phyloP scores from a whole-genome alignment of 2,113 vertebrate genomes.

The Suncus etruscus region DNA sequence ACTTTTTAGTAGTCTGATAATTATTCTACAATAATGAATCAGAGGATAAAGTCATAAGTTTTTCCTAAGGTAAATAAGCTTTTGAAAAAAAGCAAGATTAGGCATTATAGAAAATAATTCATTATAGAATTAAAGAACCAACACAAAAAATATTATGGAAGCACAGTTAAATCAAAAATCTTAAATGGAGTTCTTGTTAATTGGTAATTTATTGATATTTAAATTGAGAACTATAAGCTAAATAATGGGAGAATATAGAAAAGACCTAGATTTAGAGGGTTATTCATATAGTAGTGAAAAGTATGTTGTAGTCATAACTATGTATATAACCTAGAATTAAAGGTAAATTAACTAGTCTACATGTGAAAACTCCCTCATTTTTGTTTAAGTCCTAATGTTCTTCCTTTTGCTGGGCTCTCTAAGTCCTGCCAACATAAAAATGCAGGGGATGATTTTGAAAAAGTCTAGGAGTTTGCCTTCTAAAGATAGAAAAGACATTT shows the following conservation, averaged over 20 bases:
- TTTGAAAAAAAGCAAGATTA: slow-evolving; percentile 41
- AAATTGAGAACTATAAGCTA: slow-evolving; percentile 65
- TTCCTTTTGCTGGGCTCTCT: neutral
- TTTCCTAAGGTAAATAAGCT: slow-evolving; percentile 44
- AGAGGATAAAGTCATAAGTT: slow-evolving; percentile 44
- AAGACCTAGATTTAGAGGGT: slow-evolving; percentile 58
- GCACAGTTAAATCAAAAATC: slow-evolving; percentile 37
- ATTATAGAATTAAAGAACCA: slow-evolving; percentile 50
- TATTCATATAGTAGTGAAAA: slow-evolving; percentile 20
- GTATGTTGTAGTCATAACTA: slow-evolving; percentile 38
- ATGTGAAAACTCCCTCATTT: slow-evolving; percentile 40
- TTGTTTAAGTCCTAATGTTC: no score
- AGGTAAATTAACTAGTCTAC: slow-evolving; percentile 60
- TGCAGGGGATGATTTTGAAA: neutral
- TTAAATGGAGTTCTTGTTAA: slow-evolving; percentile 51
- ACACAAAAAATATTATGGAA: slow-evolving; percentile 9
- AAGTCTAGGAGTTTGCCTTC: neutral
- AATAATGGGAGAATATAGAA: slow-evolving; percentile 59
- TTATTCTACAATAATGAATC: slow-evolving; percentile 18
- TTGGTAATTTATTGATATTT: slow-evolving; percentile 71
- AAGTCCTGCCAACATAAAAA: neutral
- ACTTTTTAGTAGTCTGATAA: slow-evolving; percentile 55
- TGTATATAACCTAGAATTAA: slow-evolving; percentile 27
- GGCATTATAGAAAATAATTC: slow-evolving; percentile 32
- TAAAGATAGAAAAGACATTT: neutral